phyloP scores from a whole-genome alignment of 2,888 invertebrate genomes.

The Drosophila quasianomalipes region DNA sequence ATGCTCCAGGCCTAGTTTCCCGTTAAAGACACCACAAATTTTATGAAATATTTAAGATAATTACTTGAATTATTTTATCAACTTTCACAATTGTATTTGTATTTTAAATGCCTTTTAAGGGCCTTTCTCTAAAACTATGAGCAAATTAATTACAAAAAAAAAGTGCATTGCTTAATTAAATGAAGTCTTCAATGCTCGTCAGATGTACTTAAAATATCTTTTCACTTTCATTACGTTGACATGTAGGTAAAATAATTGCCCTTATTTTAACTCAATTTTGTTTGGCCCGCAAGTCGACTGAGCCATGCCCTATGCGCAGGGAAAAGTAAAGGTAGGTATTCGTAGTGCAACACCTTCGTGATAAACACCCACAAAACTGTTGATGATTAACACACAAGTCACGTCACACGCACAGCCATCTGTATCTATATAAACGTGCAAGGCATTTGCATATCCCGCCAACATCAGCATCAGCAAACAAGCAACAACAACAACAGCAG shows the following conservation, averaged over 20 bases:
- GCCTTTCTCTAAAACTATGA: constrained; percentile 16
- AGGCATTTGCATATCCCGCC: constrained; percentile 58
- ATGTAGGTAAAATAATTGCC: constrained; percentile 32
- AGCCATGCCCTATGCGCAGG: constrained; percentile 48
- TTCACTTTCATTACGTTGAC: constrained; percentile 63
- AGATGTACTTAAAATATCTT: constrained; percentile 11
- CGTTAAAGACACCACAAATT: not conserved
- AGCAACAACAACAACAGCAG: constrained; percentile 15
- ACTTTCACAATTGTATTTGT: constrained; percentile 3
- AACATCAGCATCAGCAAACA: constrained; percentile 37
- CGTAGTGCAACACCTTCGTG: constrained; percentile 15
- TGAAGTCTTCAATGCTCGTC: constrained; percentile 12
- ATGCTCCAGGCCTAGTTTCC: not conserved
- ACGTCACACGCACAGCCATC: constrained; percentile 50
- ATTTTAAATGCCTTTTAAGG: constrained; percentile 9
- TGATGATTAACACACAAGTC: constrained; percentile 28
- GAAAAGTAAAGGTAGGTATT: not conserved
- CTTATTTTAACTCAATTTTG: constrained; percentile 23
- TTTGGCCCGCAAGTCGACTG: constrained; percentile 31
- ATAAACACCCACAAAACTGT: constrained; percentile 7
- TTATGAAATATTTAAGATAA: not conserved
- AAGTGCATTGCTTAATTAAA: constrained; percentile 34
- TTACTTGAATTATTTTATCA: constrained; percentile 8
- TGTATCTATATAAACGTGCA: constrained; percentile 50
- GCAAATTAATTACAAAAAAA: not conserved